A percentile compares a stretch with the other conserved stretches of the same genome.
phyloP scores from a whole-genome alignment of 2,888 invertebrate genomes.

The Drosophila bunnanda region DNA sequence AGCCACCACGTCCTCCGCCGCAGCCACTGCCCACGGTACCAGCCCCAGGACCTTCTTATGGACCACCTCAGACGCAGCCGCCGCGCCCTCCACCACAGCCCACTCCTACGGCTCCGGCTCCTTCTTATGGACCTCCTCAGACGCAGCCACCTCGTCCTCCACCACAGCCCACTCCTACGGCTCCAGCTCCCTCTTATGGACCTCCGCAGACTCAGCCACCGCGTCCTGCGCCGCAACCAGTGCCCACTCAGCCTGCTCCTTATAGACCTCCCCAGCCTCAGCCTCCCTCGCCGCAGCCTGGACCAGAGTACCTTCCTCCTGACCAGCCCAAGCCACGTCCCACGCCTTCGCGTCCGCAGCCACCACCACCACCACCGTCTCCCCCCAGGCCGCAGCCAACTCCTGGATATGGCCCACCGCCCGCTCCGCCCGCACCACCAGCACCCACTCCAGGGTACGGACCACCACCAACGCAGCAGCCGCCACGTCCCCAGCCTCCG shows the following conservation, averaged over 20 bases:
- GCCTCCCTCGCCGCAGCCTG: conserved; percentile 38
- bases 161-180: conserved; percentile 47
- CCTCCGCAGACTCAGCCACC: conserved; percentile 68
- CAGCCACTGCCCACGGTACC: conserved; percentile 28
- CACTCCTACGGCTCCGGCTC: conserved; percentile 29
- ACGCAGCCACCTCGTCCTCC: conserved; percentile 57
- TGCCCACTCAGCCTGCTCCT: conserved; percentile 15
- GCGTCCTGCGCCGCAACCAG: conserved; percentile 43
- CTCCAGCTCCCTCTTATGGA: conserved; percentile 54
- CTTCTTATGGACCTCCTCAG: conserved; percentile 53
- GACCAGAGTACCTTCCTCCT: conserved; percentile 47
- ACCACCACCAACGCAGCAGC: conserved; percentile 9
- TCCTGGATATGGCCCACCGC: conserved; percentile 33
- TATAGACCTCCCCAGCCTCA: conserved; percentile 15
- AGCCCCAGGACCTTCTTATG: conserved; percentile 54
- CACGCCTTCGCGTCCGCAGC: conserved; percentile 39
- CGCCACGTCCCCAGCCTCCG: conserved; percentile 12
- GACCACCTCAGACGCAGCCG: conserved; percentile 65
- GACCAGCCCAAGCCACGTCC: conserved; percentile 45
- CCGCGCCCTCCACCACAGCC: conserved; percentile 51
- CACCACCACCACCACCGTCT: conserved; percentile 36
- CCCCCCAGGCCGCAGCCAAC: conserved; percentile 55
- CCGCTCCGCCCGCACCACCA: conserved; percentile 6
- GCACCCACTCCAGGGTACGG: conserved; percentile 19
- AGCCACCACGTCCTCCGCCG: conserved; percentile 55